phyloP scores from a whole-genome alignment of 2,888 invertebrate genomes.

The Dryadula phaetusa region DNA sequence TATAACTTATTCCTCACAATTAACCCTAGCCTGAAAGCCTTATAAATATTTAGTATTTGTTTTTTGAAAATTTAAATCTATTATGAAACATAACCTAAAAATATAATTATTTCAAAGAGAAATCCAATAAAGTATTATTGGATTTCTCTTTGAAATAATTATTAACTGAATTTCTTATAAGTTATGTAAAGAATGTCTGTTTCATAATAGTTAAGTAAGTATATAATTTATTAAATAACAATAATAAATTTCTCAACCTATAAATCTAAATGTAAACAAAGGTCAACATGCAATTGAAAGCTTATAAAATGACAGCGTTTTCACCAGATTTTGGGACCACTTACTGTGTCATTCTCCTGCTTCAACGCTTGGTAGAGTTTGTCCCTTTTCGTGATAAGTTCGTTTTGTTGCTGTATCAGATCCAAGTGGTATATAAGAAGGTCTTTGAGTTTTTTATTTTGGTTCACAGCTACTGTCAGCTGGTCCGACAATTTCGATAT shows the following conservation, averaged over 20 bases:
- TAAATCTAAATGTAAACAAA: conserved; percentile 30
- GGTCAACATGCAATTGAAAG: conserved; percentile 32
- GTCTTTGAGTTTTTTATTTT: conserved; percentile 90
- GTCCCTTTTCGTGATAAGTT: conserved; percentile 91
- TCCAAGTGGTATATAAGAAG: conserved; percentile 93
- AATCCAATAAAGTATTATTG: not conserved
- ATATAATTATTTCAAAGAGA: not conserved
- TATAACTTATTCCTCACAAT: not conserved
- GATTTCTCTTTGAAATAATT: too few species aligned
- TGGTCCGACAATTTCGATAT: conserved; percentile 60
- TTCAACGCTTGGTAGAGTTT: conserved; percentile 88
- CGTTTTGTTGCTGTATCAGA: conserved; percentile 95
- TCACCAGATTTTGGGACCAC: conserved; percentile 49
- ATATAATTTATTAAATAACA: not conserved
- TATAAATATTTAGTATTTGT: not conserved
- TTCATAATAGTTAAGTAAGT: not conserved
- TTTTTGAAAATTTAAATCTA: not conserved
- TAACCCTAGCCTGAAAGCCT: too few species aligned
- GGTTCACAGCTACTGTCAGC: conserved; percentile 71
- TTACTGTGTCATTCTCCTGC: conserved; percentile 92
- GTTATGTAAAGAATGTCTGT: not conserved
- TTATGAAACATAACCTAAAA: conserved; percentile 9
- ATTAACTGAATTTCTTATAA: not conserved
- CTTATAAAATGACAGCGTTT: conserved; percentile 4
- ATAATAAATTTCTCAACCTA: not conserved